Conservation (phyloP, 2,888 invertebrate species). For the Onthophagus sagittarius region DNA sequence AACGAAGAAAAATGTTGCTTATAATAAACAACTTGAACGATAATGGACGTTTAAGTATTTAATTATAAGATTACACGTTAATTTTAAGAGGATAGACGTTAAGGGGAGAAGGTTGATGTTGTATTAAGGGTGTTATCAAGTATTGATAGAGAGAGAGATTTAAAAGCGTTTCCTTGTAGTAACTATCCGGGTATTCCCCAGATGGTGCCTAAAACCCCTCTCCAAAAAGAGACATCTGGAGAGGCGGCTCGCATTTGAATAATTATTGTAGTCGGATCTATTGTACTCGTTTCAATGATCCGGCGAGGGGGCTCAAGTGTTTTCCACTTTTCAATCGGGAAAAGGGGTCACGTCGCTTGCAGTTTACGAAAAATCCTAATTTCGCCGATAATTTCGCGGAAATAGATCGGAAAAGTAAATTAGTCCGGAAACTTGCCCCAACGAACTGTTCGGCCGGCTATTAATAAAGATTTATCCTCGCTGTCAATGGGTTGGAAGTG, state of each 20-base stretch:
- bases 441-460: constrained; percentile 7
- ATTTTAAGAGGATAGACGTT: no score
- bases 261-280: not conserved
- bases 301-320: not conserved
- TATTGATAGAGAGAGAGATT: not conserved
- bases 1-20: no score
- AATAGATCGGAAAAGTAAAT: not conserved
- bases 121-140: not conserved
- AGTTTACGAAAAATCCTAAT: not conserved
- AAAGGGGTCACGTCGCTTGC: not conserved
- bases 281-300: not conserved
- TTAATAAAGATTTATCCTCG: constrained; percentile 9
- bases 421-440: constrained; percentile 3
- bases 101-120: not conserved
- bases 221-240: not conserved
- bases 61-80: no score
- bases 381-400: not conserved
- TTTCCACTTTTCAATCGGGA: not conserved
- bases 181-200: constrained; percentile 1
- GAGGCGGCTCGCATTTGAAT: not conserved
- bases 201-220: not conserved
- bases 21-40: no score
- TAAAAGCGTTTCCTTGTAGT: constrained; percentile 8
- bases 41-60: no score
- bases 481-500: constrained; percentile 6